These are phyloP conservation scores for Acanthoscelides obtectus DNA, from an alignment of 2,888 invertebrate genomes.

Conservation along the genomic window DNA sequence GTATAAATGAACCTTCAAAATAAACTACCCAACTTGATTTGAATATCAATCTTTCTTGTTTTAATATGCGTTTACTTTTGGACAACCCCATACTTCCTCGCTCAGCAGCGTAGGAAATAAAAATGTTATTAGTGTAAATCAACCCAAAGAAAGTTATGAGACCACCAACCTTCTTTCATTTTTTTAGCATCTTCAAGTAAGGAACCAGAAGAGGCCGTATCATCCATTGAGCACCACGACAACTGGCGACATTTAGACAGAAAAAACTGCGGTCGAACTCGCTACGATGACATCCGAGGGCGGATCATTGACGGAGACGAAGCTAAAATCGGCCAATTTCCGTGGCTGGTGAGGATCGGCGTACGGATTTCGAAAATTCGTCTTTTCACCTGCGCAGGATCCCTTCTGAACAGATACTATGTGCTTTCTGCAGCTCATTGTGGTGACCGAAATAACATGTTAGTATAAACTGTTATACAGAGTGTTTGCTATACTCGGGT, in stretches of 20 bases:
- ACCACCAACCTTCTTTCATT: too few relatives aligned
- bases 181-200: not conserved
- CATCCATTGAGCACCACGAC: not conserved
- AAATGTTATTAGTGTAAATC: too few relatives aligned
- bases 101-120: too few relatives aligned
- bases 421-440: slow-evolving; percentile 48
- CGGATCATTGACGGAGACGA: slow-evolving; percentile 59
- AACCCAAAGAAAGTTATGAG: too few relatives aligned
- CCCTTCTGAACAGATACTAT: slow-evolving; percentile 41
- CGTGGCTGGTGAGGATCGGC: slow-evolving; percentile 58
- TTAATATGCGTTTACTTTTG: too few relatives aligned
- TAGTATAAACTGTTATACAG: not conserved
- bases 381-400: slow-evolving; percentile 42
- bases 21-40: too few relatives aligned
- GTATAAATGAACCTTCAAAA: too few relatives aligned
- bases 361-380: slow-evolving; percentile 41
- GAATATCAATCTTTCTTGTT: too few relatives aligned
- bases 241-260: not conserved
- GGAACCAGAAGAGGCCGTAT: not conserved
- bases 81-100: too few relatives aligned
- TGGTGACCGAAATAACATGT: slow-evolving; percentile 8
- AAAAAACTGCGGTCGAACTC: not conserved
- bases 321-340: slow-evolving; percentile 57
- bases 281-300: slow-evolving; percentile 41
- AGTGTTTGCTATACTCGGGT: too few relatives aligned